Conservation (phyloP, 2,888 invertebrate species). For the Pseudoips prasinana region DNA sequence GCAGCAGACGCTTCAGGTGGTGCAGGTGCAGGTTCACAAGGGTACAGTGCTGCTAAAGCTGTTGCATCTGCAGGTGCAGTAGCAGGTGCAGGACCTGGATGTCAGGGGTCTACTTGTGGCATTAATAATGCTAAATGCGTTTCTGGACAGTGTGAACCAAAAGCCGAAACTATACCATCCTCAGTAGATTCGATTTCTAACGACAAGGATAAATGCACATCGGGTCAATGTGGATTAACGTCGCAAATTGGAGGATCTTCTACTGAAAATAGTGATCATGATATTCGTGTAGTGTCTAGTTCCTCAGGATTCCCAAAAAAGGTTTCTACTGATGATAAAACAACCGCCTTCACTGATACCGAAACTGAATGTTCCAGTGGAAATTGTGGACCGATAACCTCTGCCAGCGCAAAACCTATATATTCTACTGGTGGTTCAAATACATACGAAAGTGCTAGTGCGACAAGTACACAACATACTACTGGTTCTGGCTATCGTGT, state of each 20-base stretch:
- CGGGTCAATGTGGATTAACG: constrained; percentile 25
- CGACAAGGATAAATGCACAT: constrained; percentile 30
- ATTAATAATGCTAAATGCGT: constrained; percentile 35
- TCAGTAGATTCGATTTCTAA: constrained; percentile 12
- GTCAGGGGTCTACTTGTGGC: constrained; percentile 46
- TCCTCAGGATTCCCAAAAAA: constrained; percentile 13
- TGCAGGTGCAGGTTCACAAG: constrained; percentile 7
- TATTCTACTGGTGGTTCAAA: constrained; percentile 22
- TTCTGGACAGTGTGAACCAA: constrained; percentile 33
- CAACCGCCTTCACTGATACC: constrained; percentile 1
- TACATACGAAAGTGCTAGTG: constrained; percentile 27
- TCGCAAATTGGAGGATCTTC: constrained; percentile 4
- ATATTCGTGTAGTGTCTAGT: constrained; percentile 20
- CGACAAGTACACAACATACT: constrained; percentile 23
- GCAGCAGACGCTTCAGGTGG: constrained; percentile 4
- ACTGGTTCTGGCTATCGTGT: constrained; percentile 25
- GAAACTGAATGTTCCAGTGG: constrained; percentile 21
- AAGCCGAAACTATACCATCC: constrained; percentile 14
- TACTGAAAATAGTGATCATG: constrained; percentile 14
- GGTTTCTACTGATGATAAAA: constrained; percentile 10
- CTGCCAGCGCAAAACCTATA: constrained; percentile 6
- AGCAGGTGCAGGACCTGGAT: constrained; percentile 25
- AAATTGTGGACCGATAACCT: constrained; percentile 18
- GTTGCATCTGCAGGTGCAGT: constrained; percentile 23
- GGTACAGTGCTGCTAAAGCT: constrained; percentile 29